Percentiles rank a stretch among this genome's conserved stretches.
Conservation (phyloP, 2,888 invertebrate species). For the Uloborus plumipes region DNA sequence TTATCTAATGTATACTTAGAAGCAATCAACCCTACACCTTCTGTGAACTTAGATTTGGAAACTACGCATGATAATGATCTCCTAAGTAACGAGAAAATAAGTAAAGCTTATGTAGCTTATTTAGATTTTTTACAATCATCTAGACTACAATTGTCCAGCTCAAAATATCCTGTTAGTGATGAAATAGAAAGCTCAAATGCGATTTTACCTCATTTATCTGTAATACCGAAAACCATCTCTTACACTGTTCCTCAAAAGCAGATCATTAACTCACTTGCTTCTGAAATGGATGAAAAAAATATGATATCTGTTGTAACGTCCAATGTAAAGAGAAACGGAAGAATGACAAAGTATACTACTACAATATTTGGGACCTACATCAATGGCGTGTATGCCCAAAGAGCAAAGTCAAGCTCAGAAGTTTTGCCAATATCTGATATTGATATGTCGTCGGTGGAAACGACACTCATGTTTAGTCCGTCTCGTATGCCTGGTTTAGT, state of each 20-base stretch:
- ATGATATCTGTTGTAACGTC: conserved; percentile 53
- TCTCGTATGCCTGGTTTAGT: conserved; percentile 50
- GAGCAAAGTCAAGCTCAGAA: conserved; percentile 64
- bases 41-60: not conserved
- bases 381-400: conserved; percentile 66
- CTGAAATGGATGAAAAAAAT: conserved; percentile 11
- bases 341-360: conserved; percentile 63
- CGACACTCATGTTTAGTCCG: conserved; percentile 38
- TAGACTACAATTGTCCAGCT: not conserved
- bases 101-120: conserved; percentile 58
- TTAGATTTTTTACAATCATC: conserved; percentile 42
- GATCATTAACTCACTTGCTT: not conserved
- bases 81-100: conserved; percentile 49
- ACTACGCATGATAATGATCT: conserved; percentile 22
- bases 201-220: not conserved
- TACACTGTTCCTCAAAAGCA: too few relatives aligned
- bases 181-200: not conserved
- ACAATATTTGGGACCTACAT: conserved; percentile 67
- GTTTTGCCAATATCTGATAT: conserved; percentile 62
- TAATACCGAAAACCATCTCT: too few relatives aligned
- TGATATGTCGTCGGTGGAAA: conserved; percentile 22
- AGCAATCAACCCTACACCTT: not conserved
- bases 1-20: too few relatives aligned
- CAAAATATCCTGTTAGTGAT: not conserved
- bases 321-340: conserved; percentile 34